A percentile compares a stretch with the other conserved stretches of the same genome.
Conservation (phyloP, 92 coral and sea anemone species). For the Pocillopora meandrina region DNA sequence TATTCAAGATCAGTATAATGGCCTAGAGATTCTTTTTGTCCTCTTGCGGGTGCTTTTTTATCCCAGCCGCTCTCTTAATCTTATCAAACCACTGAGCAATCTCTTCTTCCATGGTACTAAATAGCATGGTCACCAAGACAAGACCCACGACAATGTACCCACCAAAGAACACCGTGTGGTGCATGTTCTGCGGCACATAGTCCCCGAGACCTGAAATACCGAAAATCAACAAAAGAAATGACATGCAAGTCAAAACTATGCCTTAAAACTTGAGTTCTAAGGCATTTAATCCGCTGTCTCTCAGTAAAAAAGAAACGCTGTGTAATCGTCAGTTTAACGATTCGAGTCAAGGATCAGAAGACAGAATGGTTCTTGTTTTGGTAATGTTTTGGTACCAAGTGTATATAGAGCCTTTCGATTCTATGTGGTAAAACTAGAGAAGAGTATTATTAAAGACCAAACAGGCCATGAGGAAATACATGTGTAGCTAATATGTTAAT, state of each 20-base stretch:
- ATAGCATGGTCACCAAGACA: constrained; percentile 67
- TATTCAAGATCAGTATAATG: no score
- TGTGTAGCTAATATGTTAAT: no score
- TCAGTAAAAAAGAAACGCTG: no score
- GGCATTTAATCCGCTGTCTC: neutral
- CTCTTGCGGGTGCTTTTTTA: constrained; percentile 14
- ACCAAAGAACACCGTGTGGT: constrained; percentile 66
- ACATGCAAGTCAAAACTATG: neutral
- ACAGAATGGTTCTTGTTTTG: no score
- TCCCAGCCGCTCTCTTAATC: constrained; percentile 48
- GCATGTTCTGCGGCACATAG: constrained; percentile 70
- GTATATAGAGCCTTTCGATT: no score
- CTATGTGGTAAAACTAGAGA: no score
- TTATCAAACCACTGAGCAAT: constrained; percentile 49
- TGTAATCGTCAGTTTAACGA: no score
- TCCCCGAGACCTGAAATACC: constrained; percentile 65
- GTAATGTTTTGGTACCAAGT: no score
- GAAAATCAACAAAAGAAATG: neutral
- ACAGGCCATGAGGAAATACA: no score
- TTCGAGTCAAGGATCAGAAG: no score
- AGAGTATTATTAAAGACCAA: no score
- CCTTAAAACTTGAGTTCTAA: neutral
- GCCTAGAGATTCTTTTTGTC: constrained; percentile 1
- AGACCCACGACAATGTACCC: constrained; percentile 70
- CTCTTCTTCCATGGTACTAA: constrained; percentile 65